phyloP scores from a whole-genome alignment of 2,888 invertebrate species.

The Meghimatium bilineatum region DNA sequence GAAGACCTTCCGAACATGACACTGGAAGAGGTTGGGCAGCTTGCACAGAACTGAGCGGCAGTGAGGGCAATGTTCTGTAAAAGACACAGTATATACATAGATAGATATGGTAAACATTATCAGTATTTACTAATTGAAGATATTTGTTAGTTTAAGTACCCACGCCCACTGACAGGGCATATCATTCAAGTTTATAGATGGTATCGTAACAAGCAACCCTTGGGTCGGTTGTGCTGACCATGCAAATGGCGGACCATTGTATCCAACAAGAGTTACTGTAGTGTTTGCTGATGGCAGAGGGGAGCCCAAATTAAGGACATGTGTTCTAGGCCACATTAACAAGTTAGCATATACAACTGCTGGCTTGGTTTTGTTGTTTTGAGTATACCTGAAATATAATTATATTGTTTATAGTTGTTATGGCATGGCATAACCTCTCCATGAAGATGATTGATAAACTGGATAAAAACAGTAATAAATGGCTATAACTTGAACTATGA shows the following conservation, averaged over 20 bases:
- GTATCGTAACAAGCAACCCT: constrained; percentile 58
- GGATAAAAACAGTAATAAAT: no score
- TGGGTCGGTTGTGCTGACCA: constrained; percentile 51
- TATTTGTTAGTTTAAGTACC: constrained; percentile 47
- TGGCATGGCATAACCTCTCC: not conserved
- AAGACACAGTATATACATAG: no score
- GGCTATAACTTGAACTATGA: no score
- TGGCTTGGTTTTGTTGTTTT: constrained; percentile 51
- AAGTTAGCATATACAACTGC: constrained; percentile 83
- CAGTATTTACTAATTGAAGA: not conserved
- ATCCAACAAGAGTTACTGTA: constrained; percentile 80
- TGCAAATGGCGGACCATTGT: constrained; percentile 56
- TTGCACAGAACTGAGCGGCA: no score
- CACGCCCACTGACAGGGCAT: constrained; percentile 49
- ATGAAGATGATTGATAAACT: not conserved
- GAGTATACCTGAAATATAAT: constrained; percentile 61
- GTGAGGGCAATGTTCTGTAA: no score
- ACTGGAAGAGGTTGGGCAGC: no score
- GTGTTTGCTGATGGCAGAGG: constrained; percentile 73
- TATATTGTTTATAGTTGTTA: not conserved
- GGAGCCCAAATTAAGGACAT: constrained; percentile 80
- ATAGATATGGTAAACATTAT: not conserved
- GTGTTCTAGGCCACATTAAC: constrained; percentile 84
- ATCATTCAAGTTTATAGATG: constrained; percentile 33
- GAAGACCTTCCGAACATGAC: no score